phyloP scores from a whole-genome alignment of 2,888 invertebrate species.

The Slavum lentiscoides region DNA sequence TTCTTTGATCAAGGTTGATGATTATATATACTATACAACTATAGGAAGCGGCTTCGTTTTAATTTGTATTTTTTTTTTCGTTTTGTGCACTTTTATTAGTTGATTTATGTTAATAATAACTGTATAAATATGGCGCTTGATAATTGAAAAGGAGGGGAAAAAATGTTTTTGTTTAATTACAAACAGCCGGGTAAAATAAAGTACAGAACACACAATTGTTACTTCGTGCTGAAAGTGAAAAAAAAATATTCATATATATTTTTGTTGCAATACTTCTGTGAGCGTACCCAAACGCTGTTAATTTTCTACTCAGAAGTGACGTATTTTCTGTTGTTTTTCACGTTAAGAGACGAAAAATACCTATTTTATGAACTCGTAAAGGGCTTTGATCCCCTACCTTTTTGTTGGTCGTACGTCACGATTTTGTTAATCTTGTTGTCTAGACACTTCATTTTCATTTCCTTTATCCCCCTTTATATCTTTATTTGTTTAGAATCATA shows the following conservation, averaged over 20 bases:
- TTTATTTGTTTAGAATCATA: too few species aligned
- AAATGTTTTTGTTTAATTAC: background rate
- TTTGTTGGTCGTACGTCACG: too few species aligned
- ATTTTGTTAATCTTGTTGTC: too few species aligned
- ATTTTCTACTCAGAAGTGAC: background rate
- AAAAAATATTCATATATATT: background rate
- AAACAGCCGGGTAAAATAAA: background rate
- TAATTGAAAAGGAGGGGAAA: background rate
- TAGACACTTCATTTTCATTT: too few species aligned
- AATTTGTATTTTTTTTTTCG: too few species aligned
- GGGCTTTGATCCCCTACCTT: too few species aligned
- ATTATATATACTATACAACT: too few species aligned
- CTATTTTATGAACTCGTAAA: too few species aligned
- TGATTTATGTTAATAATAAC: slow-evolving; percentile 2
- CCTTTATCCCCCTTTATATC: too few species aligned
- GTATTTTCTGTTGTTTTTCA: background rate
- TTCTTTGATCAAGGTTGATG: too few species aligned
- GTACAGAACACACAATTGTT: background rate
- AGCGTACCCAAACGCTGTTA: background rate
- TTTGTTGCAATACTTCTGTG: background rate
- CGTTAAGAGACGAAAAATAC: too few species aligned
- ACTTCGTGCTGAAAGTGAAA: background rate
- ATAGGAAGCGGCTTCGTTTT: too few species aligned
- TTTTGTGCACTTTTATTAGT: background rate
- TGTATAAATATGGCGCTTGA: background rate